These are phyloP conservation scores for Circaetus cinerascens DNA, from an alignment of 2,113 vertebrate genomes.

Conservation along the genomic window DNA sequence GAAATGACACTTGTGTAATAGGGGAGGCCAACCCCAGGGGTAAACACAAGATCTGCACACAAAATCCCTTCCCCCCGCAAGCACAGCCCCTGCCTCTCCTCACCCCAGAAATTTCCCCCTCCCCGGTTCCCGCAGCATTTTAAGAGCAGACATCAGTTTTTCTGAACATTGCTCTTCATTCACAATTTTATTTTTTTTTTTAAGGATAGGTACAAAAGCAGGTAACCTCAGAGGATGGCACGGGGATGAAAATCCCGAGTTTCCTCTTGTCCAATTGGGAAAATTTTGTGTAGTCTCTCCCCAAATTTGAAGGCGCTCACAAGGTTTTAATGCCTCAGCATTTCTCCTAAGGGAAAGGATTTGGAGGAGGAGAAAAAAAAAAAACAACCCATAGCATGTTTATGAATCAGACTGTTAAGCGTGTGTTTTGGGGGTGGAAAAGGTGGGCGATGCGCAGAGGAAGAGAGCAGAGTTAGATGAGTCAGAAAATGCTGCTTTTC, in stretches of 20 bases:
- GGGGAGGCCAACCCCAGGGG: neutral
- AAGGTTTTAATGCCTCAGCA: constrained; percentile 13
- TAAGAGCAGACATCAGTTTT: neutral
- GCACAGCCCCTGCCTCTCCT: neutral
- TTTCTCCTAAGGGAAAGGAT: constrained; percentile 31
- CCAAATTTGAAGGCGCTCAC: neutral
- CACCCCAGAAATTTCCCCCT: neutral
- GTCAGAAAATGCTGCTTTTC: constrained; percentile 60
- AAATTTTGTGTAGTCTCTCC: neutral
- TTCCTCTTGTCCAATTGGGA: neutral
- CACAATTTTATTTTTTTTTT: neutral
- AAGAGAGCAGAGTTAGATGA: constrained; percentile 61
- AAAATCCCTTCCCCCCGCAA: neutral
- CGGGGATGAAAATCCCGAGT: neutral
- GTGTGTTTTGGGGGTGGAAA: constrained; percentile 63
- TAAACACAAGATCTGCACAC: neutral
- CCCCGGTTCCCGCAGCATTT: neutral
- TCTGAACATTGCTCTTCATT: neutral
- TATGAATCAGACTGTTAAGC: constrained; percentile 62
- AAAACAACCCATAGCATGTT: neutral
- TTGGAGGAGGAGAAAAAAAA: neutral
- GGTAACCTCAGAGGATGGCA: neutral
- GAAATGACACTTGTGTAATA: neutral
- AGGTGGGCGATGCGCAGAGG: constrained; percentile 63
- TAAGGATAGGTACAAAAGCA: neutral